Base-by-base conservation (phyloP, 2,797 vertebrate species). In the Sebastes hubbsi region DNA sequence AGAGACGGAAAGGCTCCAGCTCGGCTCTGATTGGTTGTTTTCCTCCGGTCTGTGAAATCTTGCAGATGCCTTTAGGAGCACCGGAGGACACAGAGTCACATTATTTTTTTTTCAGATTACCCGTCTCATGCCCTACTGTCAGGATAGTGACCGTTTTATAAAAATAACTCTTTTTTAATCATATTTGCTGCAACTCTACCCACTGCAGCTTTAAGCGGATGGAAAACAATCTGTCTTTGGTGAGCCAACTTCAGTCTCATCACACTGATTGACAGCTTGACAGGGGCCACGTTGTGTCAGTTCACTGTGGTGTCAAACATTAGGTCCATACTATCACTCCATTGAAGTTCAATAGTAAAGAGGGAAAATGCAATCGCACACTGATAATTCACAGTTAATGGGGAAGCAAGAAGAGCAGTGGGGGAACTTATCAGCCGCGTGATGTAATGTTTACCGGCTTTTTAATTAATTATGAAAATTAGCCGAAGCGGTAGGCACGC, bases 391-490 rank as follows among this genome's bases (percentile, higher is more conserved):
- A 54, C 75, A 63, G 80, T 88, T 88, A 91, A 92, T 90, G 74
- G 88, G 42, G 90, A 89, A 89, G 82, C 86, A 68, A 80, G 81
- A 61, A 70, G 87, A 93, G 91, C 92, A 91, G 92, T 83, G 70
- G 89, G 90, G 87, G 83, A 52, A 71, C 91, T 93, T 94, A 94
- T 95, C 94, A 89, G 90, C 86, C 4, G 69, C 69, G 3, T 91
- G 90, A 93, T 93, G 90, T 90, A 92, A 93, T 94, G 93, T 94
- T 95, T 94, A 95, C 94, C 79, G 72, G 80, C 91, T 88, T 92
- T 94, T 93, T 94, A 93, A 95, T 95, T 94, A 93, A 95, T 95
- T 94, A 94, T 94, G 94, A 94, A 95, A 94, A 95, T 95, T 86
- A 92, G 91, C 87, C 76, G 5, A 81, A 90, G 92, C 88, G 52